These are phyloP conservation scores for Motacilla tschutschensis DNA, from an alignment of 2,113 vertebrate genomes.

Conservation along the genomic window DNA sequence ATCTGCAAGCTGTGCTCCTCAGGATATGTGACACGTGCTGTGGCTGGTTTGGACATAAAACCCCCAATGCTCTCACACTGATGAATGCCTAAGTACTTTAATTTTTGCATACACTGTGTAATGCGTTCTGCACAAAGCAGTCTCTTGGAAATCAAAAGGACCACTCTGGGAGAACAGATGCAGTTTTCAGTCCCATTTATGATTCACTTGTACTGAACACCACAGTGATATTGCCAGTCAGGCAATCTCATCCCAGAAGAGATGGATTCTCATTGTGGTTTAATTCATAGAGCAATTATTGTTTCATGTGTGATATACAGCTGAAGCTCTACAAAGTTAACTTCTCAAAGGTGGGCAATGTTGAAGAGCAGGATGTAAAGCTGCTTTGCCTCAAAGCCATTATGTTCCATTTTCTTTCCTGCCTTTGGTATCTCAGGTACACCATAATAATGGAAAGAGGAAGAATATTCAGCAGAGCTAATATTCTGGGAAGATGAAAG, in stretches of 20 bases:
- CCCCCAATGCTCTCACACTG: background rate
- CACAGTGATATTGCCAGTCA: background rate
- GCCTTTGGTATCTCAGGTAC: background rate
- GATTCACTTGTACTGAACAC: background rate
- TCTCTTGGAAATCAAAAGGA: background rate
- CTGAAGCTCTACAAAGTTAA: background rate
- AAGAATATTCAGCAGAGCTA: background rate
- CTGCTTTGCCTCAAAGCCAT: background rate
- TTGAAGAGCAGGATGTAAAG: background rate
- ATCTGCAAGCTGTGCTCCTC: background rate
- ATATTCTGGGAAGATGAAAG: background rate
- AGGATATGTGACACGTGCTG: background rate
- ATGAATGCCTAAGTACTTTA: background rate
- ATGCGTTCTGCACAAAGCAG: background rate
- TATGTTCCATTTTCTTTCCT: background rate
- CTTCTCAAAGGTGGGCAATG: background rate
- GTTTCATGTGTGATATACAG: background rate
- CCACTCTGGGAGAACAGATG: background rate
- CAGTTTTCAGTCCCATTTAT: background rate
- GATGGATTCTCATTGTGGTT: background rate
- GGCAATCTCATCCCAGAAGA: background rate
- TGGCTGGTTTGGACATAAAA: background rate
- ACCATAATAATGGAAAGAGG: background rate
- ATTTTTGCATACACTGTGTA: background rate
- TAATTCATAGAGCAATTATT: background rate